Conservation (phyloP, 2,113 vertebrate species). For the Prolemur simus region DNA sequence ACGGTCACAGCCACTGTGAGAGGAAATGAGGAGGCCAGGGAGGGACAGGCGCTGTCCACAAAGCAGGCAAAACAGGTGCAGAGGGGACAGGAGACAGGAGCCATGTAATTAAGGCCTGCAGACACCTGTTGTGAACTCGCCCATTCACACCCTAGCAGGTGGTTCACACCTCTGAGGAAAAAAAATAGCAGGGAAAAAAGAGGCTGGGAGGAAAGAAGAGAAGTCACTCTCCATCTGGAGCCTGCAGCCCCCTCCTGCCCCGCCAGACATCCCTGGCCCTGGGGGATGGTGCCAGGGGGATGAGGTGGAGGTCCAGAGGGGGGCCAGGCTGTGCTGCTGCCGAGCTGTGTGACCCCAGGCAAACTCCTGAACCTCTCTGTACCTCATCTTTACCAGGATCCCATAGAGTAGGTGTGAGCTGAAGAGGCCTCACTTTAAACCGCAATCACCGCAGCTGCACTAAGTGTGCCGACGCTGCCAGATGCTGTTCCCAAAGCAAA, state of each 20-base stretch:
- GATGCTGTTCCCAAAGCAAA: neutral
- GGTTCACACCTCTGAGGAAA: constrained; percentile 22
- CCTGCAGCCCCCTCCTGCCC: neutral
- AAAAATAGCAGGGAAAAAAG: neutral
- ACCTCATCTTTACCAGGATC: neutral
- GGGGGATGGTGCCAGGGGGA: no score
- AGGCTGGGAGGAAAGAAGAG: neutral
- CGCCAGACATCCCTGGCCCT: neutral
- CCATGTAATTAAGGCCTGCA: neutral
- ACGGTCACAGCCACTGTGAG: accelerated
- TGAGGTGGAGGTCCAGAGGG: neutral
- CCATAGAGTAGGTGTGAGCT: neutral
- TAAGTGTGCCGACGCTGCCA: neutral
- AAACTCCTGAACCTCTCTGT: neutral
- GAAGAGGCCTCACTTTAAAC: neutral
- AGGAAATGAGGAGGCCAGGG: neutral
- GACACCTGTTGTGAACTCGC: constrained; percentile 41
- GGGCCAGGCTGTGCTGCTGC: neutral
- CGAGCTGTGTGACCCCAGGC: neutral
- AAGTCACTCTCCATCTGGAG: neutral
- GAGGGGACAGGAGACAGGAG: neutral
- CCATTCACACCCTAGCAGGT: constrained; percentile 53
- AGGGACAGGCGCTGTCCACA: neutral
- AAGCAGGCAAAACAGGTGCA: neutral
- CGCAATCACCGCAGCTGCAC: neutral